Evolutionary conservation across 2,797 vertebrate species (phyloP).

Genomic region (Mus spretus): DNA sequence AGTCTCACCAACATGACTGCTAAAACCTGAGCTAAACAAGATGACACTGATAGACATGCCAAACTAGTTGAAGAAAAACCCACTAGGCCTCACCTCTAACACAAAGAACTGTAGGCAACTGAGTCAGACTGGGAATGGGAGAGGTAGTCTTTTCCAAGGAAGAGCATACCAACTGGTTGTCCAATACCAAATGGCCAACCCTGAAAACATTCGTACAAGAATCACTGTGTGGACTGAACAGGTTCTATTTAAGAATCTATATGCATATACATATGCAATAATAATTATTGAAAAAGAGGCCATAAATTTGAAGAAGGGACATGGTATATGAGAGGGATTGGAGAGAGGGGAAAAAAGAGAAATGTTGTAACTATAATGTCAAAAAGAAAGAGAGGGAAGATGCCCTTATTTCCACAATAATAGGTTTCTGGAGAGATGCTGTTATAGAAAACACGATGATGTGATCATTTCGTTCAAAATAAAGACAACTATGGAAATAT

Average conservation of each 20-base stretch:
- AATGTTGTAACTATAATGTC: not conserved
- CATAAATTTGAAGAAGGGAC: not conserved
- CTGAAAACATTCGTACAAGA: not conserved
- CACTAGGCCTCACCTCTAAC: not conserved
- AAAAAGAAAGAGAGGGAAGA: not conserved
- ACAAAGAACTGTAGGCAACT: too few relatives aligned
- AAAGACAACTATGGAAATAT: slow-evolving; percentile 38
- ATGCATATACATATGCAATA: not conserved
- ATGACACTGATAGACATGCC: not conserved
- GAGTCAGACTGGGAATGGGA: not conserved
- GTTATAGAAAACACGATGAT: slow-evolving; percentile 31
- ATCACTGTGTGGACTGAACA: not conserved
- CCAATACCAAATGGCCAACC: not conserved
- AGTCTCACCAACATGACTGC: not conserved
- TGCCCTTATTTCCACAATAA: slow-evolving; percentile 23
- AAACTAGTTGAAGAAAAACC: not conserved
- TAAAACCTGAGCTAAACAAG: not conserved
- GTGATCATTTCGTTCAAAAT: slow-evolving; percentile 42
- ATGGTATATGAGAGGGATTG: not conserved
- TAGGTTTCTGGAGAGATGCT: not conserved
- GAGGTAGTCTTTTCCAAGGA: not conserved
- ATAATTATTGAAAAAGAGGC: not conserved
- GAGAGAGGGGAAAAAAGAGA: not conserved
- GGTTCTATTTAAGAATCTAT: not conserved
- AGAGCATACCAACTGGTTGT: not conserved